Percentiles rank a stretch among this genome's conserved stretches.
Conservation (phyloP, 37 sponge, comb jelly and placozoan genomes). For the Mnemiopsis leidyi region DNA sequence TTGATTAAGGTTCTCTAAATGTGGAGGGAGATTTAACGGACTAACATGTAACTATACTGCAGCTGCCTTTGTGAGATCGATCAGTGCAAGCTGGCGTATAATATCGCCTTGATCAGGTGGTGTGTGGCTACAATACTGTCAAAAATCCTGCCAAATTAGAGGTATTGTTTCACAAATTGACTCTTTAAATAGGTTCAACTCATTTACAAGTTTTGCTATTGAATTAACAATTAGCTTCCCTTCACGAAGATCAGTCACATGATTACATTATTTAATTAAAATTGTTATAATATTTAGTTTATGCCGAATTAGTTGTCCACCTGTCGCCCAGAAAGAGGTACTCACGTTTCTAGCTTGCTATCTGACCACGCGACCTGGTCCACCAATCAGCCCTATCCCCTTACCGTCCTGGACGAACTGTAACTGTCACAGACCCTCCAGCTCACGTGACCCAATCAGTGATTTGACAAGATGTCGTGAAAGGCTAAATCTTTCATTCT, state of each 20-base stretch:
- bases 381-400: constrained; percentile 1
- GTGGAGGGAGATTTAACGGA: neutral
- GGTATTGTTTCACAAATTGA: neutral
- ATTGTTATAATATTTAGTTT: constrained; percentile 36
- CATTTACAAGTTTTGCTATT: constrained; percentile 29
- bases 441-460: constrained; percentile 45
- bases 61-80: neutral
- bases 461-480: no score
- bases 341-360: constrained; percentile 15
- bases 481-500: no score
- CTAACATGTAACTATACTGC: neutral
- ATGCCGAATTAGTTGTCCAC: constrained; percentile 54
- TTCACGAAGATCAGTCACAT: constrained; percentile 2
- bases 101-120: neutral
- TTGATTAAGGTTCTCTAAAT: neutral
- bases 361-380: neutral
- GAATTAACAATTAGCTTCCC: constrained; percentile 32
- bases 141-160: neutral
- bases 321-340: neutral
- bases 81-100: neutral
- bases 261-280: constrained; percentile 55
- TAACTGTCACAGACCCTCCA: neutral
- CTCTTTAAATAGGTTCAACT: constrained; percentile 6
- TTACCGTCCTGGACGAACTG: neutral
- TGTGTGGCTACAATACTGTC: neutral